Percentiles rank a stretch among this genome's conserved stretches.
phyloP scores from a whole-genome alignment of 2,113 vertebrate genomes.

The Rhinolophus ferrumequinum region DNA sequence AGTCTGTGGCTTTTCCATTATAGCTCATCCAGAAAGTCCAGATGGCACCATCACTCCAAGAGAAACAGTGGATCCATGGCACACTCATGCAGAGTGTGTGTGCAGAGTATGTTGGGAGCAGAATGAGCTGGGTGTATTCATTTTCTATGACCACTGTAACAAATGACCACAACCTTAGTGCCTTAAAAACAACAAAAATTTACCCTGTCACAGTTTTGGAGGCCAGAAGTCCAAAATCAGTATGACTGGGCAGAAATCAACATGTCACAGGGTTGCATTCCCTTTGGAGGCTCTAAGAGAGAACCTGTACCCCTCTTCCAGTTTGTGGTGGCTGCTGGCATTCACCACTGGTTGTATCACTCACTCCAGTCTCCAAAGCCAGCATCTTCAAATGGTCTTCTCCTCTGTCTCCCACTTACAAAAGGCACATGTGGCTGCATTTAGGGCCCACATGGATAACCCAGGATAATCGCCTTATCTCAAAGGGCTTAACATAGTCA shows the following conservation, averaged over 20 bases:
- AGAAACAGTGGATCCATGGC: not conserved
- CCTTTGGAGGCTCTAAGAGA: not conserved
- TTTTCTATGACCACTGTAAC: not conserved
- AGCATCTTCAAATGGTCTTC: not conserved
- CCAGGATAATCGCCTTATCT: not conserved
- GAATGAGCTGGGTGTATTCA: not conserved
- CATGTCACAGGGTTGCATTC: not conserved
- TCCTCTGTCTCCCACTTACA: not conserved
- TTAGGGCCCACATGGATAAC: not conserved
- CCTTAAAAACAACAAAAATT: not conserved
- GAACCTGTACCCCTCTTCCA: not conserved
- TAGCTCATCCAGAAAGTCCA: not conserved
- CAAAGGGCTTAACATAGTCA: slow-evolving; percentile 9
- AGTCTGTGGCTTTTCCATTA: not conserved
- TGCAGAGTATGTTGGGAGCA: not conserved
- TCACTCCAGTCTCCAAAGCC: not conserved
- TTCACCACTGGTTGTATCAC: not conserved
- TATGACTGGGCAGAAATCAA: not conserved
- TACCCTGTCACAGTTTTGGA: not conserved
- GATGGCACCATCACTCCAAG: not conserved
- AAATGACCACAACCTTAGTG: not conserved
- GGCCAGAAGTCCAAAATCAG: not conserved
- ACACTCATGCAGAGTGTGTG: not conserved
- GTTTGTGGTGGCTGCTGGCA: not conserved
- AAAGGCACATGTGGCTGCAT: not conserved